These are phyloP conservation scores for Spicauda simplicius DNA, from an alignment of 2,888 invertebrate genomes.

Conservation along the genomic window DNA sequence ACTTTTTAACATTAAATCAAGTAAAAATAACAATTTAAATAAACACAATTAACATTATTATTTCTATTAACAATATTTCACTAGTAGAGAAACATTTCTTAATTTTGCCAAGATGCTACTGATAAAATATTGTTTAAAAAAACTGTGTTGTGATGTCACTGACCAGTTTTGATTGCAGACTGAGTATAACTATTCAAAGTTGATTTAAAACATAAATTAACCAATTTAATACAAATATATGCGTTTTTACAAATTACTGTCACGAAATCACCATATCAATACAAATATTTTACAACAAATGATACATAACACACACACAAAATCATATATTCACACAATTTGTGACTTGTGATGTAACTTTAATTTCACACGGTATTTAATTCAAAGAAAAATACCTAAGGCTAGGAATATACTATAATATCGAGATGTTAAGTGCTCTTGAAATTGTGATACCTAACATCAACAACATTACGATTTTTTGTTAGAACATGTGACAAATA, in stretches of 20 bases:
- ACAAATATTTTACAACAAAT: no score
- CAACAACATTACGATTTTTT: no score
- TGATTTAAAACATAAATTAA: no score
- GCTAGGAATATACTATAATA: background rate
- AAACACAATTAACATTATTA: background rate
- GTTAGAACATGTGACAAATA: no score
- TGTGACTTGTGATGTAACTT: background rate
- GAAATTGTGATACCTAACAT: no score
- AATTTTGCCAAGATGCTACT: background rate
- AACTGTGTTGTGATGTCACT: background rate
- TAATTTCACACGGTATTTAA: background rate
- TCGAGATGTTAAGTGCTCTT: background rate
- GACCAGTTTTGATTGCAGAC: no score
- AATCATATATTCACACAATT: background rate
- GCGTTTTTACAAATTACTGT: no score
- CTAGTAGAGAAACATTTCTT: background rate
- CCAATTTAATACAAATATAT: no score
- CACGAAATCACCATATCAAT: no score
- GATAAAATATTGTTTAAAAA: background rate
- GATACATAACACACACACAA: no score
- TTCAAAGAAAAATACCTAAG: background rate
- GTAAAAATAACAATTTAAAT: slow-evolving; percentile 7
- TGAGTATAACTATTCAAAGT: no score
- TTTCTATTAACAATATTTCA: slow-evolving; percentile 13
- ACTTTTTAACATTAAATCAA: background rate